A percentile compares a stretch with the other conserved stretches of the same genome.
Conservation (phyloP, 2,888 invertebrate species). For the Seira ritae region DNA sequence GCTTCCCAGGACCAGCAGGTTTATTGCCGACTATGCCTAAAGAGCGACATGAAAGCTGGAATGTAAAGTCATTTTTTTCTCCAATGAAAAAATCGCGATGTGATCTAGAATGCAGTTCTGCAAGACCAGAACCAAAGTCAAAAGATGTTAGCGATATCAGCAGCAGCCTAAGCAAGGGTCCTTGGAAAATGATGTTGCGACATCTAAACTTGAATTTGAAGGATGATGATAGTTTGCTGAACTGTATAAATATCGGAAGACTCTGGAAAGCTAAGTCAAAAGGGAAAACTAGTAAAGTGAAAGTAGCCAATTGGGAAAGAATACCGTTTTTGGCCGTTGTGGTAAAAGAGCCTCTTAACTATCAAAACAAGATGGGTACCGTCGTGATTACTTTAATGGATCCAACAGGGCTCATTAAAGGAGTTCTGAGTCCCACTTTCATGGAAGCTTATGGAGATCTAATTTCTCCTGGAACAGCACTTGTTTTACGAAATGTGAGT, state of each 20-base stretch:
- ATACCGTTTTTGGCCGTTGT: constrained; percentile 59
- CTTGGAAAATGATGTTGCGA: constrained; percentile 54
- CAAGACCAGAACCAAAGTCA: neutral
- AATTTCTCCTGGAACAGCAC: constrained; percentile 64
- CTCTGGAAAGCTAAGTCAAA: constrained; percentile 27
- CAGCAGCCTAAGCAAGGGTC: constrained; percentile 35
- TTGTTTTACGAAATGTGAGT: constrained; percentile 67
- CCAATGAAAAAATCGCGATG: neutral
- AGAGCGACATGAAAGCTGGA: constrained; percentile 42
- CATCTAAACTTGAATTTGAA: constrained; percentile 33
- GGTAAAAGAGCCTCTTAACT: constrained; percentile 48
- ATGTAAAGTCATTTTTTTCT: constrained; percentile 37
- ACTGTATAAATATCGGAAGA: constrained; percentile 49
- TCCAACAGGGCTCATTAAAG: constrained; percentile 56
- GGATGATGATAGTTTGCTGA: constrained; percentile 29
- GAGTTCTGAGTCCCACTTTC: constrained; percentile 57
- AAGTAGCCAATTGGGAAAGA: too few relatives aligned
- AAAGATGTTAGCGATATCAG: neutral
- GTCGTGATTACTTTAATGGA: constrained; percentile 45
- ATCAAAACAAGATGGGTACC: too few relatives aligned
- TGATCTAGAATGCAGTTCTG: neutral
- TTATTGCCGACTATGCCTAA: constrained; percentile 57
- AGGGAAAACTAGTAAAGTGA: constrained; percentile 25
- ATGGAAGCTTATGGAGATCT: constrained; percentile 44
- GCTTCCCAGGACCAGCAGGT: constrained; percentile 70